Conservation (phyloP, 2,797 vertebrate species). For the Danio albolineatus region DNA sequence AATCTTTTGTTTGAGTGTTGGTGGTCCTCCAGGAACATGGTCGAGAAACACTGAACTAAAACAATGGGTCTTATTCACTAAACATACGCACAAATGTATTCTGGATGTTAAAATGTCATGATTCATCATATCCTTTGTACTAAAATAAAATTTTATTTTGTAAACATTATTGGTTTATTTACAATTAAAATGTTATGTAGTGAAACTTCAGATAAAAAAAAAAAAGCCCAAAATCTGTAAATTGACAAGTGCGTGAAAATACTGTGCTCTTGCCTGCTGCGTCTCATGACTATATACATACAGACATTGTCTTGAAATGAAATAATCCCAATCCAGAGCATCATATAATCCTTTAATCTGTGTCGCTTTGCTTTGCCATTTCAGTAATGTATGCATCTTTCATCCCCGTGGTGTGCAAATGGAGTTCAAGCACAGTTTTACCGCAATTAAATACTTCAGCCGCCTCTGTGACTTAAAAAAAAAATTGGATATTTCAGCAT, state of each 20-base stretch:
- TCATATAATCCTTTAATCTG: constrained; percentile 54
- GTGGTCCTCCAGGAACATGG: too few relatives aligned
- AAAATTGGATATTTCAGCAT: constrained; percentile 16
- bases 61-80: too few relatives aligned
- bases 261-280: neutral
- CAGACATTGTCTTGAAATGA: constrained; percentile 42
- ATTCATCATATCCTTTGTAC: too few relatives aligned
- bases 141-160: too few relatives aligned
- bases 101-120: too few relatives aligned
- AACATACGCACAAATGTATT: too few relatives aligned
- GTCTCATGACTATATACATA: constrained; percentile 38
- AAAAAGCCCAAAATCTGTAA: neutral
- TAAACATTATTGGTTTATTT: neutral
- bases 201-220: too few relatives aligned
- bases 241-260: too few relatives aligned
- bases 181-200: too few relatives aligned
- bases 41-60: too few relatives aligned
- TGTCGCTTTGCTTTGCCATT: constrained; percentile 23
- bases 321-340: constrained; percentile 39
- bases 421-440: constrained; percentile 8
- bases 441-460: constrained; percentile 14
- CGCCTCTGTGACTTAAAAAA: constrained; percentile 1
- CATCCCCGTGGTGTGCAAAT: constrained; percentile 5
- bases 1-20: too few relatives aligned
- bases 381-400: constrained; percentile 52